phyloP scores from a whole-genome alignment of 2,113 vertebrate genomes.

The Mustela nigripes region DNA sequence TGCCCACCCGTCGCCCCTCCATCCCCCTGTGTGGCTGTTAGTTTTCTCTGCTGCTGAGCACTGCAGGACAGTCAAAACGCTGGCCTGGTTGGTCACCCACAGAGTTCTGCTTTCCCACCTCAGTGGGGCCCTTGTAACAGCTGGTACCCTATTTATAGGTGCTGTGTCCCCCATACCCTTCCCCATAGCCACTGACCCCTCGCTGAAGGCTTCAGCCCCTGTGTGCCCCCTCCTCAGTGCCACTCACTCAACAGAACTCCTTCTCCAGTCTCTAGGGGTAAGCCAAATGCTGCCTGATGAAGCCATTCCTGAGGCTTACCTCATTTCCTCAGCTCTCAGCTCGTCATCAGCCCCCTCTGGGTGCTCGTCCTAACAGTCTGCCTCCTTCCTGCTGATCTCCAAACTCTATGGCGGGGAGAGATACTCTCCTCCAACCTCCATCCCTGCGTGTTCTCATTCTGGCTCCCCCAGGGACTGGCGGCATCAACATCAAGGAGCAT shows the following conservation, averaged over 20 bases:
- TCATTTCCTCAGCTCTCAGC: not conserved
- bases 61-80: not conserved
- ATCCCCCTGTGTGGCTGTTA: not conserved
- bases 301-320: not conserved
- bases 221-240: fast-evolving
- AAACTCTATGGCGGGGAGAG: not conserved
- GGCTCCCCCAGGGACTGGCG: not conserved
- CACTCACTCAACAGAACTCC: not conserved
- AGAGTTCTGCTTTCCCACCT: not conserved
- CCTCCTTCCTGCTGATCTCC: not conserved
- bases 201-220: not conserved
- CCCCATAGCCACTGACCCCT: not conserved
- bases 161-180: not conserved
- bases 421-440: not conserved
- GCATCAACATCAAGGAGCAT: not conserved
- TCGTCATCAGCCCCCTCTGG: not conserved
- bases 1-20: fast-evolving
- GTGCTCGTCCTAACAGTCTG: no score
- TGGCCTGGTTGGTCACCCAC: not conserved
- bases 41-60: not conserved
- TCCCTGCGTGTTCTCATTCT: not conserved
- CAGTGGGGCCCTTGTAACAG: fast-evolving
- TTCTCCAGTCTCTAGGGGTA: not conserved
- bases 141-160: not conserved
- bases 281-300: not conserved